Evolutionary conservation across 2,888 invertebrate genomes (phyloP).

Genomic region (Amblyjoppa fuscipennis): DNA sequence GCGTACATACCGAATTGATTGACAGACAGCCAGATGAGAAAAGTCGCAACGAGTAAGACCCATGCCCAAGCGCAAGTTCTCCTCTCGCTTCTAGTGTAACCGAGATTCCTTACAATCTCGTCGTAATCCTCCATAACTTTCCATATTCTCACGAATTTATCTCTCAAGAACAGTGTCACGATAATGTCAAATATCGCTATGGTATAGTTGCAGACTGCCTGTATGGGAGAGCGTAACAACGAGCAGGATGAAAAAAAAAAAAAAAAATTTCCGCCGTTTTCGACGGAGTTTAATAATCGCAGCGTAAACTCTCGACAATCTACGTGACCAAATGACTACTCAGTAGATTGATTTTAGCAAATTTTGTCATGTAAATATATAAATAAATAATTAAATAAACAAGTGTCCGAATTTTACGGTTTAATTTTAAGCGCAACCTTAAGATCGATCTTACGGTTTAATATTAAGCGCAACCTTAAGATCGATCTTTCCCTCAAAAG

Average conservation of each 20-base stretch:
- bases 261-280: neutral
- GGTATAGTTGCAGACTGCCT: neutral
- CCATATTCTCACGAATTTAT: conserved; percentile 76
- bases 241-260: neutral
- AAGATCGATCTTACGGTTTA: no score
- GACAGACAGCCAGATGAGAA: conserved; percentile 73
- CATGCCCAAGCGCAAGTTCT: conserved; percentile 71
- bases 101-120: conserved; percentile 72
- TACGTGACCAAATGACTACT: neutral
- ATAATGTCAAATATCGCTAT: conserved; percentile 71
- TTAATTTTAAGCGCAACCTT: no score
- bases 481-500: no score
- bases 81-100: conserved; percentile 73
- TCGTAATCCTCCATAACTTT: conserved; percentile 80
- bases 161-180: conserved; percentile 66
- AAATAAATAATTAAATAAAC: conserved; percentile 34
- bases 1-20: conserved; percentile 78
- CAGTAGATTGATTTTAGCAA: neutral
- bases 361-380: no score
- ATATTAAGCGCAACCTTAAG: no score
- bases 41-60: conserved; percentile 63
- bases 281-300: neutral
- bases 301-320: neutral
- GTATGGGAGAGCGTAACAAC: neutral
- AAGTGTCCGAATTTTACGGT: no score